Evolutionary conservation across 2,113 vertebrate genomes (phyloP).

Genomic region (Phoenicopterus ruber): DNA sequence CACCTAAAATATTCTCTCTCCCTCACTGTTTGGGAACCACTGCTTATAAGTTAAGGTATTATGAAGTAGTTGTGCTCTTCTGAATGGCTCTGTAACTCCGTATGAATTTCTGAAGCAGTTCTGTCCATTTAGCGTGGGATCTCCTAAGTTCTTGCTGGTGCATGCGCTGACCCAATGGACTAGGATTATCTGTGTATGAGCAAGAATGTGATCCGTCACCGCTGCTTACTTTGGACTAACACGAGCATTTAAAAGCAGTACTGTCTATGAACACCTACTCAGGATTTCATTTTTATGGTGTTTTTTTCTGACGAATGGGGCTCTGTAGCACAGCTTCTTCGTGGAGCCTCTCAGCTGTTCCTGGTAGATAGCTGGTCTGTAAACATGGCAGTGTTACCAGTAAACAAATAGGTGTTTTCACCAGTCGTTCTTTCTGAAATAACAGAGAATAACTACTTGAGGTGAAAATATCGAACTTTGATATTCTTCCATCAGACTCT

Average conservation of each 20-base stretch:
- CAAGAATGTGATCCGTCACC: neutral
- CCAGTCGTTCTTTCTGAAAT: neutral
- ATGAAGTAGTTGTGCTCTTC: neutral
- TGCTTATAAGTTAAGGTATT: neutral
- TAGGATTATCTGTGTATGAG: neutral
- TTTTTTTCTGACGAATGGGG: neutral
- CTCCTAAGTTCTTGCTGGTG: neutral
- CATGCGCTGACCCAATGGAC: neutral
- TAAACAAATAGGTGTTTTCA: neutral
- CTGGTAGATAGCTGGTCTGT: neutral
- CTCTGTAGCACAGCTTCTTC: neutral
- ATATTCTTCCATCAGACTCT: neutral
- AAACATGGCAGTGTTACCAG: neutral
- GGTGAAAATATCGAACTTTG: neutral
- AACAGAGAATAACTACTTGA: neutral
- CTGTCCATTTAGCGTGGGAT: neutral
- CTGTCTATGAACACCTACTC: fast-evolving
- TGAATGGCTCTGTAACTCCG: neutral
- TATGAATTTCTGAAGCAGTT: neutral
- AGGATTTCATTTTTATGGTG: neutral
- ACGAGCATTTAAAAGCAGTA: fast-evolving
- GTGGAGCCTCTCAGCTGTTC: neutral
- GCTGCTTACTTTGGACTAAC: neutral
- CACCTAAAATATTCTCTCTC: neutral
- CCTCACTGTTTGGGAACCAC: neutral